Base-by-base conservation (phyloP, 2,113 vertebrate genomes). In the Peromyscus leucopus region DNA sequence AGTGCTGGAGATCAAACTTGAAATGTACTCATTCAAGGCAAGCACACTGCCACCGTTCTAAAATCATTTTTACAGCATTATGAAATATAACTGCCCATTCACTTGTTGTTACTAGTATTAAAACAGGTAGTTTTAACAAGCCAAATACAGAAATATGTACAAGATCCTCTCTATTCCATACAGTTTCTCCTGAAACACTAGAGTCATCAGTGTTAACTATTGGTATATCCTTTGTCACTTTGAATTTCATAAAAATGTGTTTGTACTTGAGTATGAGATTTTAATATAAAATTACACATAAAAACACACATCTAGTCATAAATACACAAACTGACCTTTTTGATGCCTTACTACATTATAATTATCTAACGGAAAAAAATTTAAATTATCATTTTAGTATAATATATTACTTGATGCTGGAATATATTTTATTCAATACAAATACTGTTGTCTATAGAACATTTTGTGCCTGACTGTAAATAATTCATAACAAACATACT, bases 351-450 rank as follows among this genome's bases (percentile, higher is more conserved):
- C 65, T 82, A 83, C 48, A 83, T 65, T 82, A 57, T 90, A 15
- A 61, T 7, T 48, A 80, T 80, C 71, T 63, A 65, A 26, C n/a
- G 65, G 91, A 95, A 84, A 84, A 96, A 95, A 88, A 15, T 67
- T 42, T 59, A 90, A 96, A 78, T 93, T 46, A 90, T 75, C 91
- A 48, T 90, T 92, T 92, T 82, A 89, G 65, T 74, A 51, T 13
- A 85, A 71, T 57, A n/a, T 80, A 55, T 42, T 95, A 39, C n/a
- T 95, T 28, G 7, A 48, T 69, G 13, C 24, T 80, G 61, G 61
- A 24, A 84, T 91, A 84, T 42, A 78, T 72, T 82, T 94, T 84
- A 74, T 84, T 93, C 61, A 74, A 33, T 71, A 75, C 8, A 92
- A 95, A 87, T 84, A 75, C 5, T 17, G 17, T 48, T 82, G n/a